Evolutionary conservation across 2,113 vertebrate genomes (phyloP), one percentile per base, ranked within the genome.

Genomic region (Lonchura striata): DNA sequence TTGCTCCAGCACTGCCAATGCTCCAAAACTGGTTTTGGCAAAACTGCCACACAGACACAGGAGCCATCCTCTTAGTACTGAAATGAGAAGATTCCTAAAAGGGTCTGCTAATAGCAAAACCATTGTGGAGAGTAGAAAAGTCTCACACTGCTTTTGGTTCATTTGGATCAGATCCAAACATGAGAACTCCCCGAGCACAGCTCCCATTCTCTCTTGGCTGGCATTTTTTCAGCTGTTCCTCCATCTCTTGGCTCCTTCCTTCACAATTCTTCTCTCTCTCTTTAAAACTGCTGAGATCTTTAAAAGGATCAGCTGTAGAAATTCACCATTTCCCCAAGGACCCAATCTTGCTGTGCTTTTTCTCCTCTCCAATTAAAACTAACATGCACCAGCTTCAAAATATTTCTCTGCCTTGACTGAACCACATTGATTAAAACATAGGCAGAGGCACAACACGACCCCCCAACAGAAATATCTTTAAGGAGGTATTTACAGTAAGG

Each of bases 361-460:
- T 8, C 33, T 63, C n/a, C 82, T 70, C 54, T 66, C 69, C 56
- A 95, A 71, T 83, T 94, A 96, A 93, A 94, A 78, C 47, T 74
- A 81, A 81, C 63, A 49, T 17, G 49, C 52, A 83, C 7, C 39
- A 78, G 79, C 64, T 53, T 90, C 66, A 81, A 86, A 88, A 70
- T 60, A n/a, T 68, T 94, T 80, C 33, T 86, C 30, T 47, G 7
- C 23, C 53, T 54, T 92, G 66, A 83, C 59, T 70, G 76, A 94
- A 93, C 49, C 68, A 49, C 44, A 24, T 0, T 65, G 57, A 86
- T 92, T 86, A 83, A 85, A 92, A 86, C 52, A 56, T 0, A 80
- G 28, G 37, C 75, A 76, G 37, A 92, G 39, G 59, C 24, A 47
- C 54, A 89, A 77, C 53, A 21, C 4, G 23, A 59, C 15, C 17